phyloP scores from a whole-genome alignment of 2,888 invertebrate genomes.

The Phragmatobia fuliginosa region DNA sequence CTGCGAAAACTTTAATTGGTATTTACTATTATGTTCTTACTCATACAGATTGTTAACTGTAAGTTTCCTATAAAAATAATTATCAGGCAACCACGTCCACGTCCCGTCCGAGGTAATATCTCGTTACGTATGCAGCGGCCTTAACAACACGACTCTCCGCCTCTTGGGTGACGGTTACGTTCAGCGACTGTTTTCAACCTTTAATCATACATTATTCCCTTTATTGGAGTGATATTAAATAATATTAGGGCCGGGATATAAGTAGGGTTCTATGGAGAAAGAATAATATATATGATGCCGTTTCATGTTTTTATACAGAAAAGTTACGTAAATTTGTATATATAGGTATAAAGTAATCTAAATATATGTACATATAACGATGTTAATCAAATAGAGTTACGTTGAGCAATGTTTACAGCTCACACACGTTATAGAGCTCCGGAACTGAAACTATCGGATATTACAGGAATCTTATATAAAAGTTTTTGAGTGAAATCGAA shows the following conservation, averaged over 20 bases:
- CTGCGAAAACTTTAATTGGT: too few species aligned
- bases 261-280: background rate
- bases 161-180: background rate
- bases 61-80: too few species aligned
- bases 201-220: background rate
- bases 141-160: too few species aligned
- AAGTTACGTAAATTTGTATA: background rate
- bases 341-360: background rate
- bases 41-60: too few species aligned
- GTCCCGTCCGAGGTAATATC: too few species aligned
- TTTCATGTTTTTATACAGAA: background rate
- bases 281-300: background rate
- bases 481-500: background rate
- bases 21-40: too few species aligned
- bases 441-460: background rate
- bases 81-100: too few species aligned
- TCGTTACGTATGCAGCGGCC: too few species aligned
- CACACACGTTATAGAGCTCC: background rate
- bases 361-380: background rate
- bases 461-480: background rate
- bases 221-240: background rate
- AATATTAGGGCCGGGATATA: background rate
- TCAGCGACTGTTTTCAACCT: background rate
- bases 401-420: background rate
- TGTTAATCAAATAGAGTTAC: conserved; percentile 5